Evolutionary conservation across 2,888 invertebrate genomes (phyloP), one percentile per base, ranked within the genome.

Genomic region (Ichneumoninae sp.): DNA sequence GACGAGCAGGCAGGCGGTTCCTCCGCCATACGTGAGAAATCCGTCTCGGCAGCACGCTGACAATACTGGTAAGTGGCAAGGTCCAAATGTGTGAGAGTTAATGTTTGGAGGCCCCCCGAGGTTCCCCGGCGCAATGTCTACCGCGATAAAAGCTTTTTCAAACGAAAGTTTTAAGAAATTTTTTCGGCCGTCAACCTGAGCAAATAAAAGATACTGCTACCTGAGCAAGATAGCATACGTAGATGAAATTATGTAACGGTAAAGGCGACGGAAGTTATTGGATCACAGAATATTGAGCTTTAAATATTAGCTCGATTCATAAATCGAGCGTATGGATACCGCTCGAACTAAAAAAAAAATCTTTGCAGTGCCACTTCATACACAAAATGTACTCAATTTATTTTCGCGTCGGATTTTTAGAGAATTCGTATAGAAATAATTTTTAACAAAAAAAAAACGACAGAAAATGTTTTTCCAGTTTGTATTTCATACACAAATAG

Each of bases 21-120:
- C 91, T 33, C 90, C 91, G n/a, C 87, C 91, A 5, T 92, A 92
- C 63, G 91, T 91, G 81, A 90, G 93, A 77, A 92, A 88, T 87
- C 91, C 92, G 85, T 92, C 93, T 87, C 89, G 91, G 65, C 92
- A 92, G 47, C 93, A 92, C 69, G 87, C 85, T 50, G 93, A 93
- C 87, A 90, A 93, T 78, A 90, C 92, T 52, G 93, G 93, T 93
- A 83, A 88, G 86, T 81, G 16, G 13, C n/a, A 36, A 52, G 7
- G 36, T 8, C 10, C 65, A n/a, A 36, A 47, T 30, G 70, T 65
- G 22, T 26, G 47, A 40, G 30, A 57, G 33, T 8, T 40, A 16
- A 16, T 10, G 63, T 60, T 57, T 57, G 74, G n/a, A 54, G 47
- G 26, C 65, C 40, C 26, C 22, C 5, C 30, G 7, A 16, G 16